Conservation (phyloP, 2,888 invertebrate genomes). For the Scrobipalpa costella region DNA sequence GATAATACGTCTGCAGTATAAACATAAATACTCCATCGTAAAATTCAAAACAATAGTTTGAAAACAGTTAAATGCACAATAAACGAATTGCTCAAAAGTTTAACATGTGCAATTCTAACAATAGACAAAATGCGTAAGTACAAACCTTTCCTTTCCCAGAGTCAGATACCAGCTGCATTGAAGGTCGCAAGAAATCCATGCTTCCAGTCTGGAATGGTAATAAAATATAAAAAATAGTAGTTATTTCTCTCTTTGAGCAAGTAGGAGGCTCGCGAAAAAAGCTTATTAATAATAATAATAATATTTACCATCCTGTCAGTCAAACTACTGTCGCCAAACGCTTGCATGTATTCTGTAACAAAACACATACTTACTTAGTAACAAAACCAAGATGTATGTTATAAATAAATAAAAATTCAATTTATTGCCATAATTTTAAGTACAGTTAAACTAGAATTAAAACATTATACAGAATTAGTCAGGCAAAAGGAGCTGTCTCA, state of each 20-base stretch:
- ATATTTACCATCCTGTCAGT: conserved; percentile 46
- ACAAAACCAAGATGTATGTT: too few relatives aligned
- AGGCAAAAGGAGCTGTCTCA: too few relatives aligned
- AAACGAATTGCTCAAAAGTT: neutral
- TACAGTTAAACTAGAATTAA: too few relatives aligned
- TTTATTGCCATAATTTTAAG: too few relatives aligned
- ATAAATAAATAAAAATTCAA: too few relatives aligned
- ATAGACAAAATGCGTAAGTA: neutral
- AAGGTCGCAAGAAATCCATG: conserved; percentile 25
- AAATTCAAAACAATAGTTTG: too few relatives aligned
- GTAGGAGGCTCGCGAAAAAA: too few relatives aligned
- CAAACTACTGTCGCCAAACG: conserved; percentile 45
- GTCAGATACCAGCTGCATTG: conserved; percentile 24
- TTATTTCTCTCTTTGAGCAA: neutral
- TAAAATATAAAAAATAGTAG: neutral
- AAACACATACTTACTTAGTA: too few relatives aligned
- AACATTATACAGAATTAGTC: too few relatives aligned
- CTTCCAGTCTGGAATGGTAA: conserved; percentile 8
- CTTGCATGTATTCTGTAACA: conserved; percentile 53
- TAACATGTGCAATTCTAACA: neutral
- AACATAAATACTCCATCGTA: too few relatives aligned
- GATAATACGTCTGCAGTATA: too few relatives aligned
- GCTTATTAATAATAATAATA: too few relatives aligned
- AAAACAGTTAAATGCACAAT: neutral
- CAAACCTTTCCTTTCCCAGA: conserved; percentile 22